phyloP scores from a whole-genome alignment of 2,888 invertebrate species.

The Chelonus formosanus region DNA sequence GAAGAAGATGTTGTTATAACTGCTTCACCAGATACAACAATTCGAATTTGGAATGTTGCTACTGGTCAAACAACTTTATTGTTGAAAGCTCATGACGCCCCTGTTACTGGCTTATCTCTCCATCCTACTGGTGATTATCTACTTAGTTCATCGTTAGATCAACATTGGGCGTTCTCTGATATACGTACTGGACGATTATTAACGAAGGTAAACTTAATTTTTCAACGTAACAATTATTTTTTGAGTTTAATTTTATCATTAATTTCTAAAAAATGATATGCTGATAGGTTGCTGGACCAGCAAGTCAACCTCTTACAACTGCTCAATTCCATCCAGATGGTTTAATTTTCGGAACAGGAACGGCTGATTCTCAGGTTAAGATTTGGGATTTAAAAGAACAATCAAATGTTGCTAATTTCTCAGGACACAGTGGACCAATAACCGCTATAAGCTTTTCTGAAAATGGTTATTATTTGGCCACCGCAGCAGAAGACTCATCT shows the following conservation, averaged over 20 bases:
- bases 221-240: neutral
- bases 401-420: slow-evolving; percentile 97
- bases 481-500: slow-evolving; percentile 96
- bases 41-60: slow-evolving; percentile 95
- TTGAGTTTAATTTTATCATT: neutral
- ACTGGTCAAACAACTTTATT: slow-evolving; percentile 84
- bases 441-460: slow-evolving; percentile 98
- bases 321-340: slow-evolving; percentile 99
- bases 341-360: slow-evolving; percentile 97
- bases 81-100: slow-evolving; percentile 90
- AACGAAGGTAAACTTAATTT: slow-evolving; percentile 75
- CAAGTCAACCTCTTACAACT: slow-evolving; percentile 78
- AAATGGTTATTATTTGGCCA: slow-evolving; percentile 99
- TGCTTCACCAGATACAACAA: slow-evolving; percentile 92
- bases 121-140: slow-evolving; percentile 99
- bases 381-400: slow-evolving; percentile 99
- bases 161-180: slow-evolving; percentile 99
- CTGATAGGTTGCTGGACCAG: slow-evolving; percentile 63
- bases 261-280: neutral
- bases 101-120: slow-evolving; percentile 95
- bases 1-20: slow-evolving; percentile 94
- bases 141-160: slow-evolving; percentile 91
- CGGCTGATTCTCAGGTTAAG: slow-evolving; percentile 93
- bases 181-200: slow-evolving; percentile 91
- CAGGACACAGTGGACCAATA: slow-evolving; percentile 94